Evolutionary conservation across 2,797 vertebrate species (phyloP), one percentile per base, ranked within the genome.

Genomic region (Potorous gilbertii): DNA sequence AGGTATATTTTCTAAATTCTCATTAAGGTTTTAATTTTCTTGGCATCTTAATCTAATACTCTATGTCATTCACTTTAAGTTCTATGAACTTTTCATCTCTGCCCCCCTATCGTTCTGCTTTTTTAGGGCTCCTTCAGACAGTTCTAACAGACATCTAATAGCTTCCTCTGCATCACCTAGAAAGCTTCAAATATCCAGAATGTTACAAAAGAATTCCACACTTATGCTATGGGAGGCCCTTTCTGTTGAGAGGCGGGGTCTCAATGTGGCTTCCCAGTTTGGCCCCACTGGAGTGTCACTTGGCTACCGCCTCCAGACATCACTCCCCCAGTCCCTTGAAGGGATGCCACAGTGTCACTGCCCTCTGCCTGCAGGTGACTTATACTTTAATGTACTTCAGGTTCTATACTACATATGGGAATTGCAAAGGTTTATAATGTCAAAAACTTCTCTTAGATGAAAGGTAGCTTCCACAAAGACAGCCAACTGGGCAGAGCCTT

Each of bases 401-500:
- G 29, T 95, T 92, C 52, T 96, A 92, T 96, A 55, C 90, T 94
- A 98, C 97, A 97, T 95, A 98, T 99, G 98, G 98, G 97, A 98
- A 97, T 95, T 95, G 55, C 59, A 95, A 81, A 96, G 93, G 97
- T 96, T 98, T 95, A 99, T 98, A 95, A 99, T 99, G 99, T 99
- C 99, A 97, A 99, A 99, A 97, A 97, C 98, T 95, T 98, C 98
- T 98, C 96, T 98, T 90, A 98, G 98, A 97, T 98, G 98, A 95
- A 99, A 99, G 96, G 96, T 98, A 89, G 97, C 98, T 97, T 98
- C 99, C 95, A 98, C 97, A 97, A 99, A 98, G 99, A 98, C 99
- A 40, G 98, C 98, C 89, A 98, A 98, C 34, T 99, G 99, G 99
- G 99, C 99, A 96, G 98, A 99, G 31, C 97, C 96, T 0, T 99